Evolutionary conservation across 2,113 vertebrate species (phyloP).

Genomic region (Peromyscus californicus): DNA sequence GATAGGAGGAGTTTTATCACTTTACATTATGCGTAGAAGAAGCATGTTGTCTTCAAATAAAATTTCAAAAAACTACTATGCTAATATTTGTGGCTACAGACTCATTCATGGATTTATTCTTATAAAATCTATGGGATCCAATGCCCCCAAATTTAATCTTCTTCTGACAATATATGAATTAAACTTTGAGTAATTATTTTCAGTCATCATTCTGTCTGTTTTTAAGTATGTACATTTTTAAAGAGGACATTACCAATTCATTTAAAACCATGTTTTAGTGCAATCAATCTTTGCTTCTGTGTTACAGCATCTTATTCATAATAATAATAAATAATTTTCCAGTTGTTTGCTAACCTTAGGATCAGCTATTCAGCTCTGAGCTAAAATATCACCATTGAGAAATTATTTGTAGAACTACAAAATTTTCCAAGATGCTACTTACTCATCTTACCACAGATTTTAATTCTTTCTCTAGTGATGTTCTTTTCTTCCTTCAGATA

Average conservation of each 20-base stretch:
- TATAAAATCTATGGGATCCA: background rate
- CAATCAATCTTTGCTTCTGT: background rate
- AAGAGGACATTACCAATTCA: constrained; percentile 6
- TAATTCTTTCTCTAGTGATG: background rate
- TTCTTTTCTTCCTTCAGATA: background rate
- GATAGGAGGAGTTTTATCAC: background rate
- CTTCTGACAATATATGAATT: constrained; percentile 1
- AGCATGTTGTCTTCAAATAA: constrained; percentile 41
- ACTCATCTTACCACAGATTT: background rate
- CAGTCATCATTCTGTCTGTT: background rate
- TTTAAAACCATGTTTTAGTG: background rate
- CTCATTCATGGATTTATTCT: background rate
- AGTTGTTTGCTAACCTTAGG: background rate
- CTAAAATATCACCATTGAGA: background rate
- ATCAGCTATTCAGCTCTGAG: background rate
- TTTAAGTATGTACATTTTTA: background rate
- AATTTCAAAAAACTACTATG: constrained; percentile 4
- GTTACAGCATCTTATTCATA: background rate
- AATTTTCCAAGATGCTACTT: background rate
- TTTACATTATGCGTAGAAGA: constrained; percentile 21
- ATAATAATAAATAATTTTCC: background rate
- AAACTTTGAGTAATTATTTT: constrained; percentile 27
- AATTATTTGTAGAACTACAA: background rate
- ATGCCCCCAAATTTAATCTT: constrained; percentile 3
- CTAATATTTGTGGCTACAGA: constrained; percentile 7